Evolutionary conservation across 2,797 vertebrate species (phyloP), one percentile per base, ranked within the genome.

Genomic region (Neosilurus mollespiculum): DNA sequence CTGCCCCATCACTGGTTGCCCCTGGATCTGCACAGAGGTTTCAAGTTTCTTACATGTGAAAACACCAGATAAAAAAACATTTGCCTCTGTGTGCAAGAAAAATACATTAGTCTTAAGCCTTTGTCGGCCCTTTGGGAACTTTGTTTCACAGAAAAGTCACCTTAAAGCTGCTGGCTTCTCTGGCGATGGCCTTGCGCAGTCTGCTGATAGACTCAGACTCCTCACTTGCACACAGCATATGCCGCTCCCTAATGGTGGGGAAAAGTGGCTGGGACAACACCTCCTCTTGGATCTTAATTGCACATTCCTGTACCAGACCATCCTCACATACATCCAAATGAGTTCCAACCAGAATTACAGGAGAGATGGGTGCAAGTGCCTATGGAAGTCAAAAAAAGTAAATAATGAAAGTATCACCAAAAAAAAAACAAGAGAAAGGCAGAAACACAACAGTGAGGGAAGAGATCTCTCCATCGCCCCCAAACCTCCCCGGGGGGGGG

Each of bases 331-430:
- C 82, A 67, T 99, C 98, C 20, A 94, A 88, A 87, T 99, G 97
- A 7, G 98, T 99, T 79, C 98, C 98, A 73, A 99, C 95, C 65
- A 99, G 95, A 89, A 99, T 96, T 80, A 99, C 98, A 0, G 98
- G 97, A 10, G 96, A 96, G 10, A 94, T 93, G 0, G 97, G 96
- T 9, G 98, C 98, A 0, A 94, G 92, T 0, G 96, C 96, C 98
- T 99, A 82, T 1, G 70, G 10, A 9, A 51, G 15, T 5, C 73
- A 77, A 43, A 61, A 10, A 15, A 2, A 8, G 30, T 59, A 20
- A 43, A 61, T 2, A 61, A 61, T 43, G 9, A 34, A 30, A 26
- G 22, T 71, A 20, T 69, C 1, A n/a, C 67, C 22, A 20, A 49
- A 70, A 14, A 16, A 12, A 70, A 70, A 43, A 1, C 66, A 37